Base-by-base conservation (phyloP, 2,888 invertebrate species). In the Callinectes sapidus region DNA sequence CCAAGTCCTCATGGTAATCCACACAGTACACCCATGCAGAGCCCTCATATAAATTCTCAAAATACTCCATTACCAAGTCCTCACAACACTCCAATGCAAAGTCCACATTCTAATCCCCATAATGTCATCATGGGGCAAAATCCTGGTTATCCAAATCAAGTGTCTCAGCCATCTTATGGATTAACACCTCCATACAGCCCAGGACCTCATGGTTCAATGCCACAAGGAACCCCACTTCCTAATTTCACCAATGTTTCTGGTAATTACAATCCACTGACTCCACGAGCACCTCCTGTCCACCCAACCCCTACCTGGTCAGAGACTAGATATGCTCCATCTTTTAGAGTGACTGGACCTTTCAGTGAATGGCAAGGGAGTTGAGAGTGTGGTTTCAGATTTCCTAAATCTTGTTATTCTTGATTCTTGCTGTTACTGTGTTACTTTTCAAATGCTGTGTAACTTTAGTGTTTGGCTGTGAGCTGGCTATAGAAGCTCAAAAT, bases 141-240 rank as follows among this genome's bases (percentile, higher is more conserved):
- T 88, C 92, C 90, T 88, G 92, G 90, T 48, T 92, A 90, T 55
- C 66, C 92, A 39, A 92, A 90, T 81, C 92, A 92, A 88, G 87
- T 90, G 89, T 92, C 94, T 39, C 93, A 93, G 77, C 92, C 93
- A 35, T 93, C 93, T 14, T 93, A 93, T 92, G 94, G 94, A 66
- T 89, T 94, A 32, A 94, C 94, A 32, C 94, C 94, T 85, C 94
- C 94, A 32, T 94, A 94, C 66, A 94, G 94, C 85, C 94, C 94
- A n/a, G 93, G 94, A 39, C 94, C 94, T 87, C 93, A 94, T 81
- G 93, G 92, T 54, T 89, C 93, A 61, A 85, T 93, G 42, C 87
- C 94, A 81, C 94, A 93, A 87, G 92, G 93, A 89, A 92, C 93
- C n/a, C 92, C 93, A 87, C 91, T 93, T 55, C 93, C 94, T 89